Evolutionary conservation across 2,888 invertebrate species (phyloP).

Genomic region (Clanis bilineata): DNA sequence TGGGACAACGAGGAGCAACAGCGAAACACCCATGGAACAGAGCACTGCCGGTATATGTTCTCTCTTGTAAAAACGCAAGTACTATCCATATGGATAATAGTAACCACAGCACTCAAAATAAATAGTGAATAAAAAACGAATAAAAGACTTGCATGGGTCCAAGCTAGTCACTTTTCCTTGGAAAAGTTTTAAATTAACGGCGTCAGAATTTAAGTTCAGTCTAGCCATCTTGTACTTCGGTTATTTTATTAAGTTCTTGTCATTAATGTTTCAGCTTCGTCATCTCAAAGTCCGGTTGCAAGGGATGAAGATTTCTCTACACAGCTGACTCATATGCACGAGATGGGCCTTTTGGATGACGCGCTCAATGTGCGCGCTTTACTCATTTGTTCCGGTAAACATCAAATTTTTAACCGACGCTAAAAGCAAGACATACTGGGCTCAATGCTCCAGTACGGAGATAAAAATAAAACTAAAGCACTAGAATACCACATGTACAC

Average conservation of each 20-base stretch:
- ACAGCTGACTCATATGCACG: constrained; percentile 91
- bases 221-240: no score
- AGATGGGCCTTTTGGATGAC: constrained; percentile 94
- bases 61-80: neutral
- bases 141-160: no score
- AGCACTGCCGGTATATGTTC: constrained; percentile 56
- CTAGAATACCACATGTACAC: no score
- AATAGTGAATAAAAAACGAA: no score
- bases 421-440: no score
- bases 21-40: constrained; percentile 65
- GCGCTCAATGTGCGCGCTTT: constrained; percentile 92
- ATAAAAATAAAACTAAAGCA: no score
- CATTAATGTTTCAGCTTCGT: constrained; percentile 47
- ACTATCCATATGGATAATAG: neutral
- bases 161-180: no score
- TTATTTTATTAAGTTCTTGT: neutral
- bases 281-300: constrained; percentile 58
- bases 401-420: neutral
- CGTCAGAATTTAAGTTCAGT: no score
- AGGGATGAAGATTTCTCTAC: constrained; percentile 55
- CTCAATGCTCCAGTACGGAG: no score
- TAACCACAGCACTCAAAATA: no score
- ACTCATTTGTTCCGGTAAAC: constrained; percentile 83
- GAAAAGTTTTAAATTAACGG: no score
- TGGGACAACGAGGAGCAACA: constrained; percentile 31